Conservation (phyloP, 2,113 vertebrate species). For the Hippocampus abdominalis region DNA sequence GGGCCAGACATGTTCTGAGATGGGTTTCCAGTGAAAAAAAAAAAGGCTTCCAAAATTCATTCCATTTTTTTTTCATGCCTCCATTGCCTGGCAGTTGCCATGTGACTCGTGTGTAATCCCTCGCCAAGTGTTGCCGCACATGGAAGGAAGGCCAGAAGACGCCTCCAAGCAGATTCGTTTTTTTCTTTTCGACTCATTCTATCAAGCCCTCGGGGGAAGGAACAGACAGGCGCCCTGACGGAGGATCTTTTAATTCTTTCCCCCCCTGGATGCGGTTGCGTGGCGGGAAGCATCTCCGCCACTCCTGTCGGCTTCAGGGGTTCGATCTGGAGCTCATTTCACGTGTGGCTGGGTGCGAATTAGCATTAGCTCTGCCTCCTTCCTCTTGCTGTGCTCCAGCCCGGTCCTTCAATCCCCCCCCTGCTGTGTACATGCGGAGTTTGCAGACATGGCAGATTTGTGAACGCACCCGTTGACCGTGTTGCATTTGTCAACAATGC, state of each 20-base stretch:
- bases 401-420: slow-evolving; percentile 27
- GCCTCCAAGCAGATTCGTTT: slow-evolving; percentile 33
- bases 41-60: slow-evolving; percentile 48
- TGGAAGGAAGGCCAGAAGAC: slow-evolving; percentile 34
- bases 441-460: slow-evolving; percentile 36
- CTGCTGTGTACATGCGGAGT: slow-evolving; percentile 38
- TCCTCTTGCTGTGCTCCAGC: slow-evolving; percentile 36
- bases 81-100: slow-evolving; percentile 61
- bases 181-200: slow-evolving; percentile 2
- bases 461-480: slow-evolving; percentile 37
- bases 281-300: slow-evolving; percentile 46
- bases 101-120: slow-evolving; percentile 57
- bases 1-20: slow-evolving; percentile 44
- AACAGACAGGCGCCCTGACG: slow-evolving; percentile 34
- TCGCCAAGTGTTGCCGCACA: slow-evolving; percentile 44
- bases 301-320: slow-evolving; percentile 51
- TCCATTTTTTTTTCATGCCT: slow-evolving; percentile 30
- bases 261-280: slow-evolving; percentile 45
- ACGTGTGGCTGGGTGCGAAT: slow-evolving; percentile 76
- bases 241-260: slow-evolving; percentile 65
- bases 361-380: slow-evolving; percentile 66
- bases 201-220: slow-evolving; percentile 38
- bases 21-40: slow-evolving; percentile 35
- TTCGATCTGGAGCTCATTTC: slow-evolving; percentile 75
- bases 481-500: slow-evolving; percentile 37